phyloP scores from a whole-genome alignment of 2,888 invertebrate genomes.

The Actias luna region DNA sequence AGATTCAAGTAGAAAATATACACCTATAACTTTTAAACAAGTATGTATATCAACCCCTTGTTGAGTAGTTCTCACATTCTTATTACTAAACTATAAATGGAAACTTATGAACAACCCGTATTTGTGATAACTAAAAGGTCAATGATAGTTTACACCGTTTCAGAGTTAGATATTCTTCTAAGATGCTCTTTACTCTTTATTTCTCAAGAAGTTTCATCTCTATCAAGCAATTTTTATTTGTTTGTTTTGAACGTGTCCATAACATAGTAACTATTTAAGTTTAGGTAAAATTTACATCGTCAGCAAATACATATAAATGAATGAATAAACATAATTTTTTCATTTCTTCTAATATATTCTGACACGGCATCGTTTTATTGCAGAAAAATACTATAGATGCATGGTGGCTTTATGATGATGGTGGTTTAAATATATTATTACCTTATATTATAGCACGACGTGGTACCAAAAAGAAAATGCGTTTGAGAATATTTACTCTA shows the following conservation, averaged over 20 bases:
- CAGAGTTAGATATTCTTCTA: no score
- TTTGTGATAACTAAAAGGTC: no score
- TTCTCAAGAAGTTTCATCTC: no score
- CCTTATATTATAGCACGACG: constrained; percentile 90
- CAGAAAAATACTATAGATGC: constrained; percentile 82
- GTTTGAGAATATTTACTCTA: constrained; percentile 88
- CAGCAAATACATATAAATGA: background rate
- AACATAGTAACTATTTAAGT: no score
- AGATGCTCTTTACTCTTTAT: no score
- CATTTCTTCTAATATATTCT: background rate
- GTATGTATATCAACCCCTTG: no score
- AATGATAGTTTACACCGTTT: no score
- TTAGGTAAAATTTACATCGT: background rate
- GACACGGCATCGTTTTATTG: background rate
- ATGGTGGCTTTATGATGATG: constrained; percentile 98
- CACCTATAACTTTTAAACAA: constrained; percentile 24
- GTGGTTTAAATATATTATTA: constrained; percentile 90
- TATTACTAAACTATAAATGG: no score
- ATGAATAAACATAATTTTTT: background rate
- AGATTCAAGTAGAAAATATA: constrained; percentile 19
- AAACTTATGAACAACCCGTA: no score
- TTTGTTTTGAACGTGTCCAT: no score
- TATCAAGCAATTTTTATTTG: no score
- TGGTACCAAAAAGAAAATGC: constrained; percentile 85
- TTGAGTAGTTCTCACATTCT: no score